Conservation (phyloP, 1,140 invertebrate genomes). For the Holcopasites calliopsidis region DNA sequence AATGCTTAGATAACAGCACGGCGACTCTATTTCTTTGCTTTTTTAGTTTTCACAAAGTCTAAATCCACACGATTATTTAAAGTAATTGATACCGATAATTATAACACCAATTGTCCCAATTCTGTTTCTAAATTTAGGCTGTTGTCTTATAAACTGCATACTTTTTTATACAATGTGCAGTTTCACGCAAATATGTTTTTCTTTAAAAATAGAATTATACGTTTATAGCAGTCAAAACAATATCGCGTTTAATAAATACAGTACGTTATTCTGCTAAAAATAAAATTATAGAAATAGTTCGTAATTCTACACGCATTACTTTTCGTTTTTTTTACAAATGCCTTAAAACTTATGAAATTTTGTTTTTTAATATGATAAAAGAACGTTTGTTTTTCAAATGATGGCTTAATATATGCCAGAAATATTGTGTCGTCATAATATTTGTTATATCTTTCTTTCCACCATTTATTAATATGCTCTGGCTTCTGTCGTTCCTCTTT, state of each 20-base stretch:
- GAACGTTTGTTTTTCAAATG: constrained; percentile 19
- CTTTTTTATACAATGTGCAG: constrained; percentile 27
- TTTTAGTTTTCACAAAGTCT: constrained; percentile 26
- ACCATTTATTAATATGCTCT: constrained; percentile 7
- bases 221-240: constrained; percentile 3
- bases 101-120: constrained; percentile 30
- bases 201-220: not conserved
- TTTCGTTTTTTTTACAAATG: constrained; percentile 22
- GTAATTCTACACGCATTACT: constrained; percentile 49
- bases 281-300: constrained; percentile 50
- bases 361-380: constrained; percentile 13
- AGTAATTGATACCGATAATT: constrained; percentile 35
- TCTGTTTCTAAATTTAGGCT: constrained; percentile 22
- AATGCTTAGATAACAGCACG: constrained; percentile 54
- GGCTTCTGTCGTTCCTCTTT: not conserved
- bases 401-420: not conserved
- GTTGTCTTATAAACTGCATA: constrained; percentile 9
- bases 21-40: constrained; percentile 58
- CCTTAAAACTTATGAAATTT: constrained; percentile 28
- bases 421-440: constrained; percentile 1
- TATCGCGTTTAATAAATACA: constrained; percentile 37
- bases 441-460: not conserved
- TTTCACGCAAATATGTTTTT: constrained; percentile 22
- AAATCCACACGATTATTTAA: constrained; percentile 49
- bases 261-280: constrained; percentile 51